Percentiles rank a stretch among this genome's conserved stretches.
phyloP scores from a whole-genome alignment of 2,113 vertebrate genomes.

The Chloroceryle aenea region DNA sequence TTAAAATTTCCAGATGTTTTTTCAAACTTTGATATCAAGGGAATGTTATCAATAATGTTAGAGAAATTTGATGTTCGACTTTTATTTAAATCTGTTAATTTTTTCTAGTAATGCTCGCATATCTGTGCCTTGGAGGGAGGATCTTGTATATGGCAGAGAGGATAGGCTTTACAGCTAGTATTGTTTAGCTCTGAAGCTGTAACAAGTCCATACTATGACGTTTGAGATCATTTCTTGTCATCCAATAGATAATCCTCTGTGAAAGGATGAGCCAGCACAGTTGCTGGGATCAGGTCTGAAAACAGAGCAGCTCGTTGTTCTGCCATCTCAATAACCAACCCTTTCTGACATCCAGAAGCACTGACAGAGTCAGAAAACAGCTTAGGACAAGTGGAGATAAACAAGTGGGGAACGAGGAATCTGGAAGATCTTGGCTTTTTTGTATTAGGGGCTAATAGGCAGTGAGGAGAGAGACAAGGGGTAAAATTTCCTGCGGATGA shows the following conservation, averaged over 20 bases:
- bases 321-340: not conserved
- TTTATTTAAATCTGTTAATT: not conserved
- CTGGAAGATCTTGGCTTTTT: not conserved
- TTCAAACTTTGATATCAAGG: not conserved
- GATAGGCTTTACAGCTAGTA: not conserved
- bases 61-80: not conserved
- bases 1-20: not conserved
- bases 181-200: not conserved
- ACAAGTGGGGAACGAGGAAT: not conserved
- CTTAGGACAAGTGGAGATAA: not conserved
- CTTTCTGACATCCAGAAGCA: not conserved
- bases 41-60: not conserved
- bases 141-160: not conserved
- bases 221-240: not conserved
- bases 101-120: not conserved
- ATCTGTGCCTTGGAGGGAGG: not conserved
- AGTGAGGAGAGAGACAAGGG: not conserved
- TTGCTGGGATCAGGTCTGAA: not conserved
- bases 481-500: not conserved
- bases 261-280: not conserved
- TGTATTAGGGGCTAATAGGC: not conserved
- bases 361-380: not conserved
- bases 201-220: not conserved
- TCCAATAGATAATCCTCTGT: not conserved
- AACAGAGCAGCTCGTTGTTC: not conserved